Conservation (phyloP, 2,888 invertebrate genomes). For the Ectemnius continuus region DNA sequence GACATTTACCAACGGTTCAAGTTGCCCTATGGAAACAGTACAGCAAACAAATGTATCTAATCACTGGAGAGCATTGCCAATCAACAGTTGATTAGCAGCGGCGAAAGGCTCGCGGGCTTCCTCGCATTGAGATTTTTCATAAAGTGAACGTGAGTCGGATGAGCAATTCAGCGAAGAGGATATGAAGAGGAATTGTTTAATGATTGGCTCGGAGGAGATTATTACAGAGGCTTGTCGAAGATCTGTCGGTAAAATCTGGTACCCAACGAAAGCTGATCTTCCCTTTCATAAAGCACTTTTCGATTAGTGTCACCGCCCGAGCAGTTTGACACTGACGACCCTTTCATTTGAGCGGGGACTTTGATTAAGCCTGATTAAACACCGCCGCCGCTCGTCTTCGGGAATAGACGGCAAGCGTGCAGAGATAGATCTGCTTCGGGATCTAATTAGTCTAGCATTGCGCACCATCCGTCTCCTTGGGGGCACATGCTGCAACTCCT, state of each 20-base stretch:
- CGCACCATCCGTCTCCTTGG: conserved; percentile 56
- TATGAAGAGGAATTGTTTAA: background rate
- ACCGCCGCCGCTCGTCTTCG: background rate
- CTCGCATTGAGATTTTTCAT: no score
- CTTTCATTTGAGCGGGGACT: conserved; percentile 1
- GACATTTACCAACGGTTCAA: no score
- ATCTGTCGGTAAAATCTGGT: conserved; percentile 22
- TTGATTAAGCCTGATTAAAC: conserved; percentile 39
- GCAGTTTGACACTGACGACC: background rate
- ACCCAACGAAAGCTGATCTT: conserved; percentile 4
- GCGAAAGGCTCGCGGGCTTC: no score
- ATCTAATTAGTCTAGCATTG: conserved; percentile 67
- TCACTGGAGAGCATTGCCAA: no score
- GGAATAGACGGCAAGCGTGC: conserved; percentile 7
- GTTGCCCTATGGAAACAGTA: no score
- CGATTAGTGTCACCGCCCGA: conserved; percentile 27
- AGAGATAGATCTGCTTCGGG: conserved; percentile 49
- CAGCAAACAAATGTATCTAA: no score
- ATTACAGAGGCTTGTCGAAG: conserved; percentile 8
- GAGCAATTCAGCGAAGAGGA: conserved; percentile 10
- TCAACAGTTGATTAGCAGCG: no score
- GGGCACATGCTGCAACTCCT: conserved; percentile 62
- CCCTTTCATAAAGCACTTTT: conserved; percentile 20
- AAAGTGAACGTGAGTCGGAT: no score
- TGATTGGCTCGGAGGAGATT: conserved; percentile 23